Evolutionary conservation across 2,113 vertebrate species (phyloP), one percentile per base, ranked within the genome.

Genomic region (Forbesichthys agassizii): DNA sequence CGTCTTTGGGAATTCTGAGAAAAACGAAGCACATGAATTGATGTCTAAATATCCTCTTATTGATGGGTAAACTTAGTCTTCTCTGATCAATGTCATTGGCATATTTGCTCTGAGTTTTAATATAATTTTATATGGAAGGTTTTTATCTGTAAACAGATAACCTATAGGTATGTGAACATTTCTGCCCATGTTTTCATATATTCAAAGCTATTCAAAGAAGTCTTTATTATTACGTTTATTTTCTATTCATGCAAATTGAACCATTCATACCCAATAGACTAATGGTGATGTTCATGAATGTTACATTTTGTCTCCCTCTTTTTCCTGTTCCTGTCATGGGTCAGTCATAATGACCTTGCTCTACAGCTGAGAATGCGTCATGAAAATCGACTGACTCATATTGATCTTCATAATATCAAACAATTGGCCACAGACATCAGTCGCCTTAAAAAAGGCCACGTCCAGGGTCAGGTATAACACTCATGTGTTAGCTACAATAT

Each of bases 261-360:
- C 27, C 27, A 27, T 27, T 27, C 27, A 42, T 33, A 33, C 36
- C 52, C 13, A n/a, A 11, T 60, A 14, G 47, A 9, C 66, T 58
- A 3, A 14, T 48, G 0, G 4, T 54, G 27, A 63, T 18, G 64
- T 48, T 3, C 11, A 46, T 64, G 9, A 4, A 61, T 48, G 65
- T 5, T 18, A 20, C 70, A 64, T 59, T 51, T 1, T 0, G 0
- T 54, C 11, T 64, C 9, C 0, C 10, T 27, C 0, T 8, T 7
- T 42, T 7, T 1, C 0, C 14, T 62, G 18, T 16, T 64, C 77
- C 61, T 64, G 11, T 76, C 84, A 2, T 60, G 42, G 48, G 3
- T 54, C 61, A 98, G 97, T 62, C 96, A 99, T 82, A 99, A 98
- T 12, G 95, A 98, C 79, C 82, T 96, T 0, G 89, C 90, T 3